These are phyloP conservation scores for Elephantulus edwardii DNA, from an alignment of 2,113 vertebrate species.

Conservation along the genomic window DNA sequence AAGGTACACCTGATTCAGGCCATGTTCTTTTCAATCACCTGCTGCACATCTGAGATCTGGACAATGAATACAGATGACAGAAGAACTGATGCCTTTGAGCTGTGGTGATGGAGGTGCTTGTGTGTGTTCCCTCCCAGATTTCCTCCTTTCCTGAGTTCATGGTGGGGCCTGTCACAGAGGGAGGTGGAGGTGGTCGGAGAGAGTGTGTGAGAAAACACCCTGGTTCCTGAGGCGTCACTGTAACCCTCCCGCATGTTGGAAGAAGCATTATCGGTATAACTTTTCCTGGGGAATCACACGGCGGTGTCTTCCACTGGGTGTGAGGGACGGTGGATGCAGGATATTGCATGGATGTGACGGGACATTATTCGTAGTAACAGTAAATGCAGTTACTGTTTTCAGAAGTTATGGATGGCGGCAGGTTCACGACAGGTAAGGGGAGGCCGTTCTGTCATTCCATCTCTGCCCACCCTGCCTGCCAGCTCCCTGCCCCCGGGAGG, in stretches of 20 bases:
- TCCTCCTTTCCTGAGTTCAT: not conserved
- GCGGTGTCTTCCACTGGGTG: not conserved
- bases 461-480: not conserved
- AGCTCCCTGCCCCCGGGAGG: not conserved
- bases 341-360: too few species aligned
- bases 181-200: too few species aligned
- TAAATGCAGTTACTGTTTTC: not conserved
- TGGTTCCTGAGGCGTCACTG: not conserved
- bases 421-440: not conserved
- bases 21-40: too few species aligned
- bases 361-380: not conserved
- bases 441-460: not conserved
- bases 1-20: too few species aligned
- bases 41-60: too few species aligned
- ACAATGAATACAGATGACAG: too few species aligned
- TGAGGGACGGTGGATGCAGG: not conserved
- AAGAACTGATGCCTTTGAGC: too few species aligned
- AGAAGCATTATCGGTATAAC: not conserved
- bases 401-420: not conserved
- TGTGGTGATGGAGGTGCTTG: not conserved
- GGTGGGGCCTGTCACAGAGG: not conserved
- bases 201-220: too few species aligned
- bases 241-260: not conserved
- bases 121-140: not conserved
- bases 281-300: not conserved